Percentiles rank a stretch among this genome's conserved stretches.
These are phyloP conservation scores for Cynodonichthys magdalenae DNA, from an alignment of 2,797 vertebrate species.

Conservation along the genomic window DNA sequence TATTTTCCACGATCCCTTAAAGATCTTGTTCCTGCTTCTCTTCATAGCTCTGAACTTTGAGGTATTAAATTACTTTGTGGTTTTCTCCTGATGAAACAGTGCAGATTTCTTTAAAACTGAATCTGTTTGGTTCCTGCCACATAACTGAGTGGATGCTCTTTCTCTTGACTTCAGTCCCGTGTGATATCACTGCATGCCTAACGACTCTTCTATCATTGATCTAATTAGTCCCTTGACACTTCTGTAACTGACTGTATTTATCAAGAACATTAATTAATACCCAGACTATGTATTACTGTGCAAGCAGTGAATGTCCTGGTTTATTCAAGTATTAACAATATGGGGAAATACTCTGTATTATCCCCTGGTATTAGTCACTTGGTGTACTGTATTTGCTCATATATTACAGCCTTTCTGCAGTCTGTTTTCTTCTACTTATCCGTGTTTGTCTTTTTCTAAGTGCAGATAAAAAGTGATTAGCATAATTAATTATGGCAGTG, in stretches of 20 bases:
- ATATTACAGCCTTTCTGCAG: constrained; percentile 60
- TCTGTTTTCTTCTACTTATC: constrained; percentile 62
- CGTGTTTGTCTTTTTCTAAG: constrained; percentile 71
- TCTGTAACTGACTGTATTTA: constrained; percentile 78
- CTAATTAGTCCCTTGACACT: constrained; percentile 85
- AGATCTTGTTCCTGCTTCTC: constrained; percentile 38
- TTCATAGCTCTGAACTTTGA: constrained; percentile 57
- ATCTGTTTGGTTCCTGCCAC: constrained; percentile 41
- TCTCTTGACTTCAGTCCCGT: constrained; percentile 61
- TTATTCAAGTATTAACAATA: constrained; percentile 78
- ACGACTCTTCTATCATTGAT: constrained; percentile 69
- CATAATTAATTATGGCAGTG: constrained; percentile 65
- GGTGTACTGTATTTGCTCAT: constrained; percentile 60
- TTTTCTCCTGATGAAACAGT: constrained; percentile 58
- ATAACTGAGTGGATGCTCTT: constrained; percentile 71
- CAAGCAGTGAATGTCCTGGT: constrained; percentile 75
- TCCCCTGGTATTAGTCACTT: constrained; percentile 72
- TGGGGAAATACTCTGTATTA: constrained; percentile 57
- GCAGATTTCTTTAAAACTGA: constrained; percentile 53
- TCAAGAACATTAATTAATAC: constrained; percentile 82
- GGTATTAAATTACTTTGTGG: constrained; percentile 57
- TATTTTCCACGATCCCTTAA: constrained; percentile 35
- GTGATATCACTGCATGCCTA: constrained; percentile 70
- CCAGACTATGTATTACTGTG: constrained; percentile 76
- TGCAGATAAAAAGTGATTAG: constrained; percentile 67